Evolutionary conservation across 2,888 invertebrate genomes (phyloP).

Genomic region (Rhimphoctona megacephalus): DNA sequence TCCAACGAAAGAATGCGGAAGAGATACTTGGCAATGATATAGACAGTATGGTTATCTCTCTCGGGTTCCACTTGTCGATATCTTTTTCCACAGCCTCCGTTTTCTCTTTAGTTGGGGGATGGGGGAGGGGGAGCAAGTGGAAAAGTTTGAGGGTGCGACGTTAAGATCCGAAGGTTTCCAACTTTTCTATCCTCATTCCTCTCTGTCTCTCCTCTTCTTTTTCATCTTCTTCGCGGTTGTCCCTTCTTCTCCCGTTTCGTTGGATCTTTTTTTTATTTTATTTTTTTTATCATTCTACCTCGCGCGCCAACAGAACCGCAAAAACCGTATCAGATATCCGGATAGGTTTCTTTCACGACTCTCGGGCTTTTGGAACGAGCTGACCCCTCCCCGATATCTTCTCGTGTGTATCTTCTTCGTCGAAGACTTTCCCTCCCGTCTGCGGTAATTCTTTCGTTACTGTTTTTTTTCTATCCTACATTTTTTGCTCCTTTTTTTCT

Average conservation of each 20-base stretch:
- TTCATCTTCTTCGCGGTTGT: conserved; percentile 28
- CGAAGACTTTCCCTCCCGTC: conserved; percentile 22
- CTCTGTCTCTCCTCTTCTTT: conserved; percentile 7
- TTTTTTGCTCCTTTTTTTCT: neutral
- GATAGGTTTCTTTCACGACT: conserved; percentile 57
- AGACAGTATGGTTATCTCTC: conserved; percentile 49
- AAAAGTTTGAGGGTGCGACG: conserved; percentile 60
- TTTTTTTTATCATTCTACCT: conserved; percentile 13
- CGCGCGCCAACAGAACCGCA: conserved; percentile 57
- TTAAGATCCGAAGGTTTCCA: conserved; percentile 60
- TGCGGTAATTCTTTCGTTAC: conserved; percentile 41
- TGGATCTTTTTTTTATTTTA: conserved; percentile 22
- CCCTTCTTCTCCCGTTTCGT: conserved; percentile 27
- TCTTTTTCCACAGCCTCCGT: conserved; percentile 10
- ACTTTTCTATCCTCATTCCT: conserved; percentile 57
- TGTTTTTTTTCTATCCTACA: conserved; percentile 3
- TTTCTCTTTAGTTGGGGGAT: neutral
- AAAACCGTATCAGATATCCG: conserved; percentile 65
- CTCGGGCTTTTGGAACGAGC: conserved; percentile 25
- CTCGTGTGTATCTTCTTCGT: conserved; percentile 41
- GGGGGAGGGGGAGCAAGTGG: conserved; percentile 43
- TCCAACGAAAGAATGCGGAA: conserved; percentile 60
- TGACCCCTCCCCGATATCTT: conserved; percentile 15
- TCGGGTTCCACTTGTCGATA: conserved; percentile 33
- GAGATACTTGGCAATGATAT: conserved; percentile 64